Conservation (phyloP, 2,113 vertebrate genomes). For the Xiphophorus couchianus region DNA sequence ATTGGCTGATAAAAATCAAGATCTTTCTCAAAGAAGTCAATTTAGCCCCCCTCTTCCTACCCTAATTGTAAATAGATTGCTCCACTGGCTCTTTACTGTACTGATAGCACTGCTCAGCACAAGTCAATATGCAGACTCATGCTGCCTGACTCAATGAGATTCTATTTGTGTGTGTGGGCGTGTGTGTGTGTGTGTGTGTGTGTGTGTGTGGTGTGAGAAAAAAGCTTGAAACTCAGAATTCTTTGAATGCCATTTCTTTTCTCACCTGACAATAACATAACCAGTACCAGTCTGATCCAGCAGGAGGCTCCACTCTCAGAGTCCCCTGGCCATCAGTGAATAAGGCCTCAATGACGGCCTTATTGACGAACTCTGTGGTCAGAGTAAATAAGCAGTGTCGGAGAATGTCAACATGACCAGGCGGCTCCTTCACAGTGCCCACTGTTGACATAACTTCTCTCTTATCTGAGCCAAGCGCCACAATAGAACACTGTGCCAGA, state of each 20-base stretch:
- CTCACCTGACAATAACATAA: slow-evolving; percentile 20
- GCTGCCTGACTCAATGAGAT: slow-evolving; percentile 35
- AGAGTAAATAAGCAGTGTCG: slow-evolving; percentile 72
- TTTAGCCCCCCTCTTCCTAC: slow-evolving; percentile 59
- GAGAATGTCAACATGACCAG: slow-evolving; percentile 74
- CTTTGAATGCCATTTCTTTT: slow-evolving; percentile 7
- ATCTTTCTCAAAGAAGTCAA: slow-evolving; percentile 75
- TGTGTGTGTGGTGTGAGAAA: background rate
- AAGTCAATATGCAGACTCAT: slow-evolving; percentile 68
- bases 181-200: slow-evolving; percentile 6
- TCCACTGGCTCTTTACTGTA: slow-evolving; percentile 63
- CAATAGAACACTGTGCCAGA: slow-evolving; percentile 69
- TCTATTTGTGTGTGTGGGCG: slow-evolving; percentile 20
- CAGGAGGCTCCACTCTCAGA: slow-evolving; percentile 57
- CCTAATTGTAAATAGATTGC: slow-evolving; percentile 69
- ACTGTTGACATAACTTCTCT: slow-evolving; percentile 77
- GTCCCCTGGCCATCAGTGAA: slow-evolving; percentile 54
- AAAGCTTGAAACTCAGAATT: slow-evolving; percentile 13
- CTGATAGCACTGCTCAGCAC: slow-evolving; percentile 58
- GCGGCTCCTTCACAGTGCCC: slow-evolving; percentile 70
- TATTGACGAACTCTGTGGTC: slow-evolving; percentile 70
- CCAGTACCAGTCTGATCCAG: slow-evolving; percentile 43
- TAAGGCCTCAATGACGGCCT: slow-evolving; percentile 55
- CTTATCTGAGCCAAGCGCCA: slow-evolving; percentile 69
- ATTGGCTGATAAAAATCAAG: slow-evolving; percentile 74